These are phyloP conservation scores for Liolophura sinensis DNA, from an alignment of 1,140 invertebrate species.

Conservation along the genomic window DNA sequence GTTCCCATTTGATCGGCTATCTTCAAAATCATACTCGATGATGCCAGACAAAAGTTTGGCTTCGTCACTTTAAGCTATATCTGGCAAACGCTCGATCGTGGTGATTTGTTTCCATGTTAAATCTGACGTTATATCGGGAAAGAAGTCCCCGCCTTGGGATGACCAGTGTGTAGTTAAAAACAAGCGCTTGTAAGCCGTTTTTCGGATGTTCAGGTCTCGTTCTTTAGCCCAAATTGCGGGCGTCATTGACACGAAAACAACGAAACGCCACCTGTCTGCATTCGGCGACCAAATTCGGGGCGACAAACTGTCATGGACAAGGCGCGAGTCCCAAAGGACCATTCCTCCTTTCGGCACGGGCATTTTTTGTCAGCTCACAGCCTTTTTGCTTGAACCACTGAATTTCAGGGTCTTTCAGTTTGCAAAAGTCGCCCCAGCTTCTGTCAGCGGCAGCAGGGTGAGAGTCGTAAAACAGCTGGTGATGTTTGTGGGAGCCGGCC, in stretches of 20 bases:
- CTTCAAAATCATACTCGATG: slow-evolving; percentile 25
- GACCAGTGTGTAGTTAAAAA: slow-evolving; percentile 43
- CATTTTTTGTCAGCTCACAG: slow-evolving; percentile 24
- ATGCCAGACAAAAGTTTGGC: slow-evolving; percentile 26
- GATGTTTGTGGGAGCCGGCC: slow-evolving; percentile 22
- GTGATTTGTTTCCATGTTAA: too few relatives aligned
- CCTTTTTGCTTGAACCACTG: slow-evolving; percentile 28
- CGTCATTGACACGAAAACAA: slow-evolving; percentile 44
- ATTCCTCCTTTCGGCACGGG: slow-evolving; percentile 45
- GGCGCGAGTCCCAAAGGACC: slow-evolving; percentile 44
- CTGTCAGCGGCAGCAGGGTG: slow-evolving; percentile 18
- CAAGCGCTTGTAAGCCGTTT: slow-evolving; percentile 29
- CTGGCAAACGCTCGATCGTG: slow-evolving; percentile 14
- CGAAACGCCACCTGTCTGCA: slow-evolving; percentile 40
- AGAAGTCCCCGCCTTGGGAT: slow-evolving; percentile 28
- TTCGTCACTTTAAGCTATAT: slow-evolving; percentile 20
- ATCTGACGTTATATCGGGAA: slow-evolving; percentile 7
- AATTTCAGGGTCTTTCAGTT: slow-evolving; percentile 15
- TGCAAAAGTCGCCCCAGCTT: slow-evolving; percentile 15
- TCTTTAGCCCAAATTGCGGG: slow-evolving; percentile 36
- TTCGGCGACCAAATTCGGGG: slow-evolving; percentile 24
- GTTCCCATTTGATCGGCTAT: slow-evolving; percentile 28
- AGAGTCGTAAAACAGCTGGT: slow-evolving; percentile 23
- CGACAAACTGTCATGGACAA: slow-evolving; percentile 35
- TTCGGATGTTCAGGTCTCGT: slow-evolving; percentile 27